These are phyloP conservation scores for Apotomis capreana DNA, from an alignment of 2,888 invertebrate genomes.

Conservation along the genomic window DNA sequence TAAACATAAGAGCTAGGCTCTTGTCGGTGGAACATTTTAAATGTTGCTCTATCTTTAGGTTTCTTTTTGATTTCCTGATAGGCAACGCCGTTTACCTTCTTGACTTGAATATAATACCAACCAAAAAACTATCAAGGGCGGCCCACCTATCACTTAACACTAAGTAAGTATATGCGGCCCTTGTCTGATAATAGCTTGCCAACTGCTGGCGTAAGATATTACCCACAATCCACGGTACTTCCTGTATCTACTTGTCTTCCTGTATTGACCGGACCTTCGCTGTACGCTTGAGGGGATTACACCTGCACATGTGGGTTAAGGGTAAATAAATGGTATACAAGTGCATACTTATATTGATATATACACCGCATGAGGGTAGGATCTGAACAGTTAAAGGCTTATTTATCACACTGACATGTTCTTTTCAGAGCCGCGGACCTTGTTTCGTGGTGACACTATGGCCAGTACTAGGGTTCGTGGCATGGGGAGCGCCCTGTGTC, in stretches of 20 bases:
- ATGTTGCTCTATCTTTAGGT: too few relatives aligned
- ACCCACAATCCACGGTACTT: background rate
- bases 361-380: background rate
- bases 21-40: too few relatives aligned
- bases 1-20: too few relatives aligned
- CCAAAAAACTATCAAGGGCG: too few relatives aligned
- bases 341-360: background rate
- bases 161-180: too few relatives aligned
- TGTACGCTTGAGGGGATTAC: constrained; percentile 10
- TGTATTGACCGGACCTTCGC: background rate
- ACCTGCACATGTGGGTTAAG: constrained; percentile 8
- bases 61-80: too few relatives aligned
- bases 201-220: too few relatives aligned
- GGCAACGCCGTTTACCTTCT: too few relatives aligned
- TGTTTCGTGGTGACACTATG: constrained; percentile 91
- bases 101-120: too few relatives aligned
- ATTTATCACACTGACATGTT: constrained; percentile 51
- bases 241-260: background rate
- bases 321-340: constrained; percentile 54
- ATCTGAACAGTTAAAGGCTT: background rate
- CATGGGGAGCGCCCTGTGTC: constrained; percentile 87
- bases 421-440: constrained; percentile 88
- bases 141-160: too few relatives aligned
- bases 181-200: too few relatives aligned
- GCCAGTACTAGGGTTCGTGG: constrained; percentile 85